Evolutionary conservation across 2,888 invertebrate species (phyloP).

Genomic region (Aleiodes alternator): DNA sequence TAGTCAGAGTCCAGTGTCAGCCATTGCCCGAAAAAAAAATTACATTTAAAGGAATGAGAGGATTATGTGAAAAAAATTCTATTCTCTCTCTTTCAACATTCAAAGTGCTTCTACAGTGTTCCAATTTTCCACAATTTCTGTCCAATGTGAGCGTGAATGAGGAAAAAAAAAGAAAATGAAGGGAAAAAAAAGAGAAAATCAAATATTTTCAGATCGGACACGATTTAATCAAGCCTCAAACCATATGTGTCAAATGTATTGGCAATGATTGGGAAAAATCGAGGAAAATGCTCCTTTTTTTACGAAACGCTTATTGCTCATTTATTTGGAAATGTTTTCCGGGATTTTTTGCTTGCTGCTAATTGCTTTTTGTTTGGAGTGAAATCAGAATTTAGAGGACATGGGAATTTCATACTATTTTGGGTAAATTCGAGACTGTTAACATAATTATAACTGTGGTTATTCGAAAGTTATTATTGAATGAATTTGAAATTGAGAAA

Average conservation of each 20-base stretch:
- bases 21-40: no score
- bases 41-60: background rate
- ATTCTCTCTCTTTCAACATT: background rate
- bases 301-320: slow-evolving; percentile 1
- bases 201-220: slow-evolving; percentile 46
- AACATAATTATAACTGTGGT: no score
- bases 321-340: slow-evolving; percentile 1
- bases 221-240: slow-evolving; percentile 49
- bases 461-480: no score
- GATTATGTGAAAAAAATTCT: slow-evolving; percentile 2
- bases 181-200: slow-evolving; percentile 33
- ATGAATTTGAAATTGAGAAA: no score
- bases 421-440: no score
- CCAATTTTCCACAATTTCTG: slow-evolving; percentile 48
- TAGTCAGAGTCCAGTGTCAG: slow-evolving; percentile 43
- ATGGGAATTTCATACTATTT: background rate
- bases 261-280: slow-evolving; percentile 17
- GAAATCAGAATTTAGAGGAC: background rate
- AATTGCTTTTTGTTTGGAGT: background rate
- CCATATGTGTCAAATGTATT: slow-evolving; percentile 35
- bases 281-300: slow-evolving; percentile 39
- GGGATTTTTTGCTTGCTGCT: background rate
- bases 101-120: slow-evolving; percentile 40
- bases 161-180: background rate
- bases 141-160: slow-evolving; percentile 12